Base-by-base conservation (phyloP, 2,888 invertebrate species). In the Eristalinus aeneus region DNA sequence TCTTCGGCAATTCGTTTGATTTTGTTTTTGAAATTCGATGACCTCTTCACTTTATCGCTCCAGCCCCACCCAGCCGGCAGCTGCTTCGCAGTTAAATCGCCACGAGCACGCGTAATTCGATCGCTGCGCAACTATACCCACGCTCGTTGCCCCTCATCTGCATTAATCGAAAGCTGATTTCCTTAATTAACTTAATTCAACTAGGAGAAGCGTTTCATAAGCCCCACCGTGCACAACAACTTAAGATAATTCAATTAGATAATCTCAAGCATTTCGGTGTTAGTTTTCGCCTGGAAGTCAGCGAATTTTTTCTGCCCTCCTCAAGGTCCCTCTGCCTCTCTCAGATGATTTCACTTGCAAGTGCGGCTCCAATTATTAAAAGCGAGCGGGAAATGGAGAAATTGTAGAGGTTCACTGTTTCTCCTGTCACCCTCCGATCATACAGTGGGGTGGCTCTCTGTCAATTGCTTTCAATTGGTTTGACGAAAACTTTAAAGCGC, bases 381-480 rank as follows among this genome's bases (percentile, higher is more conserved):
- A 36, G 83, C 64, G 73, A 46, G n/a, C 46, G 46, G 8, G 16
- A 16, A 46, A 46, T n/a, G n/a, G 46, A 46, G 46, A 46, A 39
- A 12, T 12, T 16, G 46, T 16, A 16, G 64, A 58, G 73, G 73
- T 83, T 69, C 46, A 69, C 60, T 79, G 32, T 74, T 56, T 16
- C 32, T 31, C 20, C 34, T 1, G 1, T 1, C 31, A 6, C 23
- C 54, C 16, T 65, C 27, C 74, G 8, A 6, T 1, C 46, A 0
- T 46, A 6, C n/a, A 46, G n/a, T 5, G 39, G 65, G 23, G 56
- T 11, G 22, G 56, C 11, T 23, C 56, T 80, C 75, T 75, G 67
- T 80, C 84, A 84, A 84, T 84, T 84, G 80, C 75, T 63, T 58
- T 64, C 79, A 72, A 79, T 84, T 84, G 84, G 75, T 71, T 46